A percentile compares a stretch with the other conserved stretches of the same genome.
These are phyloP conservation scores for Melanargia galathea DNA, from an alignment of 2,888 invertebrate species.

Conservation along the genomic window DNA sequence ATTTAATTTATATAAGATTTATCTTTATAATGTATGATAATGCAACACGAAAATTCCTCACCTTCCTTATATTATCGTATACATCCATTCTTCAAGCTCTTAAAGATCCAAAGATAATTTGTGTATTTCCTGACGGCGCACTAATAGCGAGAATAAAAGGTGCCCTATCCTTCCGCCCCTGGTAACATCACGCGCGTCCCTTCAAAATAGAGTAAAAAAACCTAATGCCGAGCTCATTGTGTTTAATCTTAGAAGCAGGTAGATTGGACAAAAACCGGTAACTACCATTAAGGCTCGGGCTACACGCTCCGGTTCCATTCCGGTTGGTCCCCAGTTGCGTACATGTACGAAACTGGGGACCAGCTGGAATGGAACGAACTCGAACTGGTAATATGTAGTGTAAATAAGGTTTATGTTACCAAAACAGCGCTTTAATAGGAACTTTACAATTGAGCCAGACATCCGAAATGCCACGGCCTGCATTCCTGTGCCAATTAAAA, in stretches of 20 bases:
- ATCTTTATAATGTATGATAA: slow-evolving; percentile 2
- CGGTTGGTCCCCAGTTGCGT: neutral
- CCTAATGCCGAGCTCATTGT: slow-evolving; percentile 63
- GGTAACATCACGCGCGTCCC: slow-evolving; percentile 76
- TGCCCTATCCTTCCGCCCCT: slow-evolving; percentile 76
- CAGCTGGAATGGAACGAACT: neutral
- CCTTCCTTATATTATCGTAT: slow-evolving; percentile 15
- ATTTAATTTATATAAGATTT: neutral
- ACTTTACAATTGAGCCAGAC: neutral
- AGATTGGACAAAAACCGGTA: slow-evolving; percentile 56
- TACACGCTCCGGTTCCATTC: neutral
- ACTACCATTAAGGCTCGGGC: slow-evolving; percentile 46
- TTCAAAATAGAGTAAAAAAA: slow-evolving; percentile 62
- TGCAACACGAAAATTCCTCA: slow-evolving; percentile 9
- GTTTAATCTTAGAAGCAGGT: slow-evolving; percentile 68
- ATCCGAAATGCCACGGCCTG: neutral
- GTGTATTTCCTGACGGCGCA: slow-evolving; percentile 66
- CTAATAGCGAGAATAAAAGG: slow-evolving; percentile 69
- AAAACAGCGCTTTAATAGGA: neutral
- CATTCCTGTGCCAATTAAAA: neutral
- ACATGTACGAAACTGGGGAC: neutral
- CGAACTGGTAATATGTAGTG: neutral
- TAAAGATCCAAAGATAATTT: slow-evolving; percentile 39
- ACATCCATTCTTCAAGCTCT: slow-evolving; percentile 15
- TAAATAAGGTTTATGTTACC: neutral